A percentile compares a stretch with the other conserved stretches of the same genome.
These are phyloP conservation scores for Bradypodion pumilum DNA, from an alignment of 2,797 vertebrate genomes.

Conservation along the genomic window DNA sequence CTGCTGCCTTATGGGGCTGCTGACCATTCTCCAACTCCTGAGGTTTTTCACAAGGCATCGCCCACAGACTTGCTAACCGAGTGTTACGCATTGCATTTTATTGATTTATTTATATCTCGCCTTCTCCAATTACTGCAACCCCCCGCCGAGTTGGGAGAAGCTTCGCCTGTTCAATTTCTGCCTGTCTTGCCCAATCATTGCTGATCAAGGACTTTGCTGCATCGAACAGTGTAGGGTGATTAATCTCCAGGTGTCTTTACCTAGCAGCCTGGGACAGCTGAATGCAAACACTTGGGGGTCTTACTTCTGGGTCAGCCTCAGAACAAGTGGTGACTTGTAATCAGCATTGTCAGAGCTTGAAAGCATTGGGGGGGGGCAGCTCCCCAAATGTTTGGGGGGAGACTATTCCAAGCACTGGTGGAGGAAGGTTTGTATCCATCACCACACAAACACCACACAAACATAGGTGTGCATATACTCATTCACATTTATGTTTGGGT, in stretches of 20 bases:
- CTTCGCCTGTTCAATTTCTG: slow-evolving; percentile 16
- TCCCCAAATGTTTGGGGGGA: too few species aligned
- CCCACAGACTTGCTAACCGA: not conserved
- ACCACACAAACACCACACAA: too few species aligned
- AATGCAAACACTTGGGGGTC: not conserved
- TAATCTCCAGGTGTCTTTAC: not conserved
- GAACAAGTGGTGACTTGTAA: too few species aligned
- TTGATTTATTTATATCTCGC: slow-evolving; percentile 7
- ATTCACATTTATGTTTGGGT: not conserved
- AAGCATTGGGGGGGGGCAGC: too few species aligned
- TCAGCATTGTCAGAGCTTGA: too few species aligned
- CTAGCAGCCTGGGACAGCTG: too few species aligned
- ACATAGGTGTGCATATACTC: not conserved
- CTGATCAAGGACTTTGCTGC: not conserved
- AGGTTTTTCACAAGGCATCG: not conserved
- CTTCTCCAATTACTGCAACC: slow-evolving; percentile 19
- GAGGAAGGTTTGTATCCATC: too few species aligned
- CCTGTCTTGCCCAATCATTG: slow-evolving; percentile 1
- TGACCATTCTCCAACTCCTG: not conserved
- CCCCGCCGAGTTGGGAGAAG: not conserved
- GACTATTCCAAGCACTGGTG: too few species aligned
- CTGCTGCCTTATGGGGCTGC: not conserved
- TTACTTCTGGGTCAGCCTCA: too few species aligned
- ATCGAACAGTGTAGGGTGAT: not conserved
- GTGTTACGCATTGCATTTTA: slow-evolving; percentile 10